Percentiles rank a stretch among this genome's conserved stretches.
phyloP scores from a whole-genome alignment of 2,888 invertebrate species.

The Leptura quadrifasciata region DNA sequence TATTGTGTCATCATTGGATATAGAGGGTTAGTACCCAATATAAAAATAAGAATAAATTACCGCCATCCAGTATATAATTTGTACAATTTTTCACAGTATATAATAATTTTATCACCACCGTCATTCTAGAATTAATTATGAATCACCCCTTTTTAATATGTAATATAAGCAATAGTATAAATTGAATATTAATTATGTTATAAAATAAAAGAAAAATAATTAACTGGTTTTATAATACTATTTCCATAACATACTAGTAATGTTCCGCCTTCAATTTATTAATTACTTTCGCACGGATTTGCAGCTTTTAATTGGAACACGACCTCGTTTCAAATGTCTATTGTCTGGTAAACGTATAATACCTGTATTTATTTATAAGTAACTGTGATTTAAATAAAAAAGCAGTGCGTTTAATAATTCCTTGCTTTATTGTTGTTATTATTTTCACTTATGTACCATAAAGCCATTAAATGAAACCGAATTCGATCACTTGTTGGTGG shows the following conservation, averaged over 20 bases:
- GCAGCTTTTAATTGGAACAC: neutral
- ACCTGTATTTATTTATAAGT: conserved; percentile 2
- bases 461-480: conserved; percentile 2
- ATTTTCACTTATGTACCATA: conserved; percentile 7
- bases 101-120: neutral
- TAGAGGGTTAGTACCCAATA: too few species aligned
- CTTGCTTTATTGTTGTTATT: conserved; percentile 13
- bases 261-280: conserved; percentile 2
- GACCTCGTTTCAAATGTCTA: neutral
- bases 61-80: too few species aligned
- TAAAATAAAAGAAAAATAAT: conserved; percentile 4
- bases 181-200: neutral
- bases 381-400: neutral
- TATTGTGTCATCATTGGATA: too few species aligned
- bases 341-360: conserved; percentile 8
- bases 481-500: neutral
- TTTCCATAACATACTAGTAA: conserved; percentile 7
- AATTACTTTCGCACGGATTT: conserved; percentile 10
- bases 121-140: neutral
- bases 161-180: neutral
- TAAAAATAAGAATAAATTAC: too few species aligned
- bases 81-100: too few species aligned
- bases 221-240: neutral
- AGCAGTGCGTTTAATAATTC: neutral
- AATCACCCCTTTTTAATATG: neutral